Conservation (phyloP, 2,888 invertebrate species). For the Nineta flava region DNA sequence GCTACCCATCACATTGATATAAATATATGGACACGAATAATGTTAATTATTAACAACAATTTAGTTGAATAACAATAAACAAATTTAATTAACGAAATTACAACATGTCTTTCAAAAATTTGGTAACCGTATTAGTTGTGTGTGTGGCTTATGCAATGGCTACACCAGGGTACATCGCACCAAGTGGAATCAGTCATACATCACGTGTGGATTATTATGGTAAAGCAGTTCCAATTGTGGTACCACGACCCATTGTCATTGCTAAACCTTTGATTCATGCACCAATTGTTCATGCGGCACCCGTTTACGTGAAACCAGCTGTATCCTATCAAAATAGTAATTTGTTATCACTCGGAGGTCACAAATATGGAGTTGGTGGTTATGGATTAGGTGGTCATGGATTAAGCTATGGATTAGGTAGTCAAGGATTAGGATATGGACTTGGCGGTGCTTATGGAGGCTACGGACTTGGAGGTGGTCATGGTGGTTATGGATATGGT, state of each 20-base stretch:
- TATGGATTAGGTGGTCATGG: conserved; percentile 4
- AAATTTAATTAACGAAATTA: too few relatives aligned
- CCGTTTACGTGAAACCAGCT: not conserved
- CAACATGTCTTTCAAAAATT: not conserved
- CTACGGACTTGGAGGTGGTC: not conserved
- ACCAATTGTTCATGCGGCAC: not conserved
- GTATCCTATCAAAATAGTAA: not conserved
- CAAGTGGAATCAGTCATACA: not conserved
- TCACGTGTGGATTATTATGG: not conserved
- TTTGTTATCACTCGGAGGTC: conserved; percentile 11
- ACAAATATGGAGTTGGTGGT: conserved; percentile 3
- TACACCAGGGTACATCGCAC: not conserved
- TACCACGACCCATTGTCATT: not conserved
- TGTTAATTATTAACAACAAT: too few relatives aligned
- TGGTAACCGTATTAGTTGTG: not conserved
- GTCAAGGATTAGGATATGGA: conserved; percentile 22
- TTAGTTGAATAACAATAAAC: too few relatives aligned
- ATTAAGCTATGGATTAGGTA: not conserved
- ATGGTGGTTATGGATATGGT: not conserved
- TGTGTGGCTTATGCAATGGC: conserved; percentile 11
- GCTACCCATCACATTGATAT: too few relatives aligned
- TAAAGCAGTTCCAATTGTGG: not conserved
- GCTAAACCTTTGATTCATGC: not conserved
- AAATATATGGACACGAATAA: too few relatives aligned
- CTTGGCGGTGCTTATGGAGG: not conserved